phyloP scores from a whole-genome alignment of 1,140 invertebrate species.

The Cecropterus lyciades region DNA sequence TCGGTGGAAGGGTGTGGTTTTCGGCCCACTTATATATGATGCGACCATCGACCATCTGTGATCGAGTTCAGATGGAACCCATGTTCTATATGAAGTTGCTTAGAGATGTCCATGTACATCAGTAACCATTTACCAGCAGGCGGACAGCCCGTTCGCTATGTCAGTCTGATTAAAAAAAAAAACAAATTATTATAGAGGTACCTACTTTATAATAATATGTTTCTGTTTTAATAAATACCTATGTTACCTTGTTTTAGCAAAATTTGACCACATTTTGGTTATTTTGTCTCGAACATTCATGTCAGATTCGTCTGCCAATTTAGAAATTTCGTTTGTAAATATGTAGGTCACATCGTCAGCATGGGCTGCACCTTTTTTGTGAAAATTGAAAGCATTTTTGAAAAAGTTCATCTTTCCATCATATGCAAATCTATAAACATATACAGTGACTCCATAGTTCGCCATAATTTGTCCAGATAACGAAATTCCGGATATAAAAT shows the following conservation, averaged over 20 bases:
- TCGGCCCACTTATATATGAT: too few species aligned
- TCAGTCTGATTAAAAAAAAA: too few species aligned
- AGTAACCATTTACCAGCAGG: too few species aligned
- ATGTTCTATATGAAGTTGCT: too few species aligned
- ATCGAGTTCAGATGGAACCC: too few species aligned
- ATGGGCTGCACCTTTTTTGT: slow-evolving; percentile 73
- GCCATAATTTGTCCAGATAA: slow-evolving; percentile 62
- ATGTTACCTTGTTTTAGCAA: slow-evolving; percentile 84
- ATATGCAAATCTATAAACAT: slow-evolving; percentile 72
- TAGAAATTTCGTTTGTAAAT: slow-evolving; percentile 59
- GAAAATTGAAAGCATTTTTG: slow-evolving; percentile 70
- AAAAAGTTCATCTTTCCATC: slow-evolving; percentile 73
- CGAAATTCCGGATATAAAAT: slow-evolving; percentile 72
- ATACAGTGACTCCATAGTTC: slow-evolving; percentile 41
- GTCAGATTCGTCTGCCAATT: slow-evolving; percentile 65
- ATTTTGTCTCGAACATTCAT: slow-evolving; percentile 71
- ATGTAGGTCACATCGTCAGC: slow-evolving; percentile 80
- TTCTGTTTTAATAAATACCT: too few species aligned
- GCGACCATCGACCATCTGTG: too few species aligned
- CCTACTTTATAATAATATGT: background rate
- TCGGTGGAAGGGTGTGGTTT: too few species aligned
- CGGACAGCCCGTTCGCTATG: too few species aligned
- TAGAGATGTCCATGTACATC: too few species aligned
- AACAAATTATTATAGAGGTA: too few species aligned
- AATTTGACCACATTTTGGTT: slow-evolving; percentile 85